A percentile compares a stretch with the other conserved stretches of the same genome.
Evolutionary conservation across 2,113 vertebrate species (phyloP).

Genomic region (Capra hircus): DNA sequence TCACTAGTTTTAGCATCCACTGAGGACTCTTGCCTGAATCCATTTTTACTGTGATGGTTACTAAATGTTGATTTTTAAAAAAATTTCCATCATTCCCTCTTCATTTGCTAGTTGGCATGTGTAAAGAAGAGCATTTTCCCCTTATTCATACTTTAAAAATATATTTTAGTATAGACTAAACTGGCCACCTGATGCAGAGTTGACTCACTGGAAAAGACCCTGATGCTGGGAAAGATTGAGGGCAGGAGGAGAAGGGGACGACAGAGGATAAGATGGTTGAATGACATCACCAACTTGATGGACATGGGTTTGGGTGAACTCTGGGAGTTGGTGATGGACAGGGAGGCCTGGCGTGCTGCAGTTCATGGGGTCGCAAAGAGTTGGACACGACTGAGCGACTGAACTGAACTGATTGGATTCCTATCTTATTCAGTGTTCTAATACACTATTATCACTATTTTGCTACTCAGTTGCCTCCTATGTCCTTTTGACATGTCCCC

Average conservation of each 20-base stretch:
- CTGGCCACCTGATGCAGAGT: no score
- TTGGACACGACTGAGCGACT: neutral
- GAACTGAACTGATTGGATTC: neutral
- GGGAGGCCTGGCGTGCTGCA: neutral
- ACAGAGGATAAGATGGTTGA: no score
- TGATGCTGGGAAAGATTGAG: no score
- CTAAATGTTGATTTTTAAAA: neutral
- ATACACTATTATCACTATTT: neutral
- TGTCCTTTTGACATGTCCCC: neutral
- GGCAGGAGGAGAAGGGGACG: no score
- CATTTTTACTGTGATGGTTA: slow-evolving; percentile 10
- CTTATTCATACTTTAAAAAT: neutral
- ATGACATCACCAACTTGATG: no score
- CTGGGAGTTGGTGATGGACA: neutral
- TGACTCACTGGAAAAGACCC: no score
- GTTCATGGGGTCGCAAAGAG: neutral
- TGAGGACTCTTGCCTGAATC: neutral
- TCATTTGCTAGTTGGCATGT: neutral
- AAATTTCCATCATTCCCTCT: neutral
- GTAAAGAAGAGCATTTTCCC: neutral
- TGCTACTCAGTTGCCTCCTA: neutral
- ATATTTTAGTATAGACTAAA: neutral
- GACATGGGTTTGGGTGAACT: no score
- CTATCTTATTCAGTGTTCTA: neutral
- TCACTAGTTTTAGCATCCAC: neutral